These are phyloP conservation scores for Oxyruncus cristatus DNA, from an alignment of 2,113 vertebrate species.

Conservation along the genomic window DNA sequence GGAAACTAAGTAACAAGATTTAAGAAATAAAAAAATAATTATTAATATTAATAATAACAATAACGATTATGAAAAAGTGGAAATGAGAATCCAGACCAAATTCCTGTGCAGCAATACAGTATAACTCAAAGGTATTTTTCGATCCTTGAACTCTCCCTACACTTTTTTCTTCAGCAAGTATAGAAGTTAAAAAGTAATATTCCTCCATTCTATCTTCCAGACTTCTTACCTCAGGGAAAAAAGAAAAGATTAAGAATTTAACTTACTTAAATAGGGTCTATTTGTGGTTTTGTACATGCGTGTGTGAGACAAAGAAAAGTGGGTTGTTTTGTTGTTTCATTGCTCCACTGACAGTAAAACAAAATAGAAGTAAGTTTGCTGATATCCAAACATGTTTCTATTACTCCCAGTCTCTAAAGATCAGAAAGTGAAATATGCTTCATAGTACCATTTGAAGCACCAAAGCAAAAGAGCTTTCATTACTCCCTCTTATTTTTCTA, in stretches of 20 bases:
- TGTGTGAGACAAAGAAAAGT: not conserved
- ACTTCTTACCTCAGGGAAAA: not conserved
- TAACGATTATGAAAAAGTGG: fast-evolving
- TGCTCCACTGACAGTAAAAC: not conserved
- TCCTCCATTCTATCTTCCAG: not conserved
- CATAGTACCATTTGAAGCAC: not conserved
- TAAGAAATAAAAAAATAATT: not conserved
- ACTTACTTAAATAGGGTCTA: not conserved
- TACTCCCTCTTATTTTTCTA: not conserved
- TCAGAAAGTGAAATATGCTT: not conserved
- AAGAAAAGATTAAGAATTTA: not conserved
- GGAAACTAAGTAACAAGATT: not conserved
- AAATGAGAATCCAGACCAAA: not conserved
- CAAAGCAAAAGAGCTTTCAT: not conserved
- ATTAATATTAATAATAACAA: not conserved
- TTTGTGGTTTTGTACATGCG: not conserved
- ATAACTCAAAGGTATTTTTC: not conserved
- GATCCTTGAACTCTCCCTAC: not conserved
- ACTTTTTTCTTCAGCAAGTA: not conserved
- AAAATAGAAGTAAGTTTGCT: not conserved
- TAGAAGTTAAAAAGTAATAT: not conserved
- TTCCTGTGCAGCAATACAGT: not conserved
- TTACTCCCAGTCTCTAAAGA: not conserved
- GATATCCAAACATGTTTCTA: not conserved
- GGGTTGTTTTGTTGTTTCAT: not conserved